Evolutionary conservation across 2,888 invertebrate species (phyloP), one percentile per base, ranked within the genome.

Genomic region (Nipponacmea schrenckii): DNA sequence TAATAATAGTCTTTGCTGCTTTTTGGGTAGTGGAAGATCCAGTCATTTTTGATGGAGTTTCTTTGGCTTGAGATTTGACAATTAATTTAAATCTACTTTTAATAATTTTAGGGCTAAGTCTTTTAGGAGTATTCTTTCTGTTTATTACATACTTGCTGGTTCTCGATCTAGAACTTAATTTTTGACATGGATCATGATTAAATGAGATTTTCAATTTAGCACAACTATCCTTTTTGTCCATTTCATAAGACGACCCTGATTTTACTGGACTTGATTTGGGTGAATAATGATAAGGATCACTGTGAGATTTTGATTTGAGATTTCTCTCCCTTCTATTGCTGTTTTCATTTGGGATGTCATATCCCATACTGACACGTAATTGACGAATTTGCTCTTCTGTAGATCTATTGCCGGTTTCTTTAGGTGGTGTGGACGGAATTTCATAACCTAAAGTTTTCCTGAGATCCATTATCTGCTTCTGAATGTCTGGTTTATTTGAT

Each of bases 1-100:
- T 72, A 12, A 69, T 72, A 45, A 79, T 74, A 31, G 77, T 62
- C 26, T 76, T 73, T 14, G 79, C 77, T 12, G 73, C 75, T n/a
- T 68, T 74, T 69, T 72, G 67, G 1, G 71, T 69, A 66, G 62
- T 68, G 48, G 71, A 50, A 39, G 10, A 39, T 39, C 39, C 39
- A 39, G 39, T 39, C 8, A 39, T 39, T 44, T 44, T 65, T 17
- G 44, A 46, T 12, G 44, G 65, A 26, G n/a, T 24, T 8, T 31
- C 46, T 1, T n/a, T 7, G n/a, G 24, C 39, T 39, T 39, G 39
- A 39, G 39, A 39, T 10, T 39, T 39, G 39, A 39, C 39, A 39
- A 39, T 39, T 8, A 39, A 39, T 7, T 39, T 39, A 10, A 63
- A 27, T 63, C 17, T 63, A 26, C 24, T 10, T 63, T 63, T 31